Evolutionary conservation across 2,797 vertebrate genomes (phyloP), one percentile per base, ranked within the genome.

Genomic region (Hippoglossus hippoglossus): DNA sequence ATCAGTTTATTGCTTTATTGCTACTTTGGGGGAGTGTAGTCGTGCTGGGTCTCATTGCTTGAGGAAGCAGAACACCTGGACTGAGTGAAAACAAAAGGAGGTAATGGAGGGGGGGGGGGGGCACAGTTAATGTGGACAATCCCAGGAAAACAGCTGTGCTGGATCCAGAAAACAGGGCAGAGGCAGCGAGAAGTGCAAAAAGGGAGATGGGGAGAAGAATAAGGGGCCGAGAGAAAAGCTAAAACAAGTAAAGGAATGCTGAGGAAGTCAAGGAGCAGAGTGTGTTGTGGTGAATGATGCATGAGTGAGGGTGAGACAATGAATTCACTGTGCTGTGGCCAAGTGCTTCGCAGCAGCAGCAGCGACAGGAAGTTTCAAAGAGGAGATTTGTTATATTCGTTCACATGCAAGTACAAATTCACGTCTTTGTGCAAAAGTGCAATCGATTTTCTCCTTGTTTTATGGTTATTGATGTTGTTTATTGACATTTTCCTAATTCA

Each of bases 21-120:
- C 66, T 60, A 51, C 59, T 58, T 61, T 60, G 25, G 31, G 11
- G 12, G n/a, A 60, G 59, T 22, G 12, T 12, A 34, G 31, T 24
- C 22, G 11, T 60, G 36, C 8, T 34, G 25, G 47, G 47, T 57
- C n/a, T 21, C 46, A 62, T 28, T 34, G 59, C 24, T 80, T 26
- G n/a, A 39, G 64, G 73, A 72, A 58, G 60, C 22, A 53, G 13
- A 79, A 88, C 89, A 91, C 88, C 86, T 92, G 91, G 82, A 54
- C 78, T 46, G 67, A 77, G 56, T 67, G 39, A 67, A 74, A 81
- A 87, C 78, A 88, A 83, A 65, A 67, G 59, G 75, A 63, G 75
- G 73, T 28, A 67, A 80, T 50, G 13, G 49, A 65, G 15, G 19
- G 55, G 54, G 56, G 24, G 11, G 24, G 11, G 54, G 39, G 50